Percentiles rank a stretch among this genome's conserved stretches.
Evolutionary conservation across 2,797 vertebrate species (phyloP).

Genomic region (Apogon hyalosoma): DNA sequence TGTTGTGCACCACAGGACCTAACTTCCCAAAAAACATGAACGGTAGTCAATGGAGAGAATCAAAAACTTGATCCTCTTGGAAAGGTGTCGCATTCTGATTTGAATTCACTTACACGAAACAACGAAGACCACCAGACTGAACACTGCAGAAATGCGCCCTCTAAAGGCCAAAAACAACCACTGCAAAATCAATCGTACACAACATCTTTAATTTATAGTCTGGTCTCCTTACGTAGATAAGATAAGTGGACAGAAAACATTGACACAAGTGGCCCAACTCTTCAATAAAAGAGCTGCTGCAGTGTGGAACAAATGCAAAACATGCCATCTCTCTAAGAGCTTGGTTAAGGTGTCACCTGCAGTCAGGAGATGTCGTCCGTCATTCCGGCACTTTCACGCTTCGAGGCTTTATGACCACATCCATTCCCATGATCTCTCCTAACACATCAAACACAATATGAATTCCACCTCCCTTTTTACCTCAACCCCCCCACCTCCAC

Average conservation of each 20-base stretch:
- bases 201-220: not conserved
- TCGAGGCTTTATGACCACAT: conserved; percentile 51
- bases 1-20: no score
- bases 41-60: no score
- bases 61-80: no score
- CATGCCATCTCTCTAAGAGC: conserved; percentile 34
- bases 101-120: no score
- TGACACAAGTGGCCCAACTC: not conserved
- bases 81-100: no score
- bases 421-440: conserved; percentile 50
- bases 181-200: not conserved
- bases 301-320: conserved; percentile 33
- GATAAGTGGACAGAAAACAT: conserved; percentile 22
- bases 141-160: conserved; percentile 2
- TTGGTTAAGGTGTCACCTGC: conserved; percentile 43
- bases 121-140: no score
- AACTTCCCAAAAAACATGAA: no score
- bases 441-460: conserved; percentile 67
- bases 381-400: conserved; percentile 54
- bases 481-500: not conserved
- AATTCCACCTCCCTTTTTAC: conserved; percentile 28
- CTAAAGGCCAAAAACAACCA: conserved; percentile 26
- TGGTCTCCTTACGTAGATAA: not conserved
- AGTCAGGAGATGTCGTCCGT: conserved; percentile 46
- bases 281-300: conserved; percentile 13